Conservation (phyloP, 2,888 invertebrate genomes). For the Scaptomyza polygonia region DNA sequence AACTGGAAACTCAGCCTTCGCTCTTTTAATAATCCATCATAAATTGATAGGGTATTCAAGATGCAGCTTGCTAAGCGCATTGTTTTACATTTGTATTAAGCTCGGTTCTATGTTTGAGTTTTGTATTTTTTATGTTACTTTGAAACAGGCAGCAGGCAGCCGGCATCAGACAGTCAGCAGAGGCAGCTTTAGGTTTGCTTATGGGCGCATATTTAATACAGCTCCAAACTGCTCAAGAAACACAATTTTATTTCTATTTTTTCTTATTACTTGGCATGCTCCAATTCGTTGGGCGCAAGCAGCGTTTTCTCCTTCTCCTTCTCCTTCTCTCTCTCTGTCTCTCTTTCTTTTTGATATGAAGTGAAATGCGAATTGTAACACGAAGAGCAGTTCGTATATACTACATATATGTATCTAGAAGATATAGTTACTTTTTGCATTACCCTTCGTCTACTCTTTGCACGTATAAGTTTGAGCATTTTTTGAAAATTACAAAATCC, state of each 20-base stretch:
- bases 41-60: slow-evolving; percentile 39
- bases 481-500: slow-evolving; percentile 80
- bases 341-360: too few species aligned
- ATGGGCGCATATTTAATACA: slow-evolving; percentile 75
- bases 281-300: slow-evolving; percentile 63
- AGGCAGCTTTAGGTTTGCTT: slow-evolving; percentile 47
- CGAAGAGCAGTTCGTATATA: slow-evolving; percentile 20
- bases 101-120: slow-evolving; percentile 28
- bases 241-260: slow-evolving; percentile 24
- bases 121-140: slow-evolving; percentile 19
- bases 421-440: slow-evolving; percentile 50
- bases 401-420: slow-evolving; percentile 37
- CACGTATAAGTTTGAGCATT: slow-evolving; percentile 58
- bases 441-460: background rate
- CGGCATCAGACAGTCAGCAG: slow-evolving; percentile 10
- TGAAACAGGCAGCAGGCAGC: background rate
- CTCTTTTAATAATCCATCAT: too few species aligned
- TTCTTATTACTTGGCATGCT: slow-evolving; percentile 73
- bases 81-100: slow-evolving; percentile 52
- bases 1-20: too few species aligned
- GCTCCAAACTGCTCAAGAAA: slow-evolving; percentile 58
- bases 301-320: slow-evolving; percentile 25
- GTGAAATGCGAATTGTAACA: slow-evolving; percentile 22
- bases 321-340: slow-evolving; percentile 21
- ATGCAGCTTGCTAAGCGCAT: slow-evolving; percentile 30